Evolutionary conservation across 2,113 vertebrate species (phyloP), one percentile per base, ranked within the genome.

Genomic region (Puffinus mauretanicus): DNA sequence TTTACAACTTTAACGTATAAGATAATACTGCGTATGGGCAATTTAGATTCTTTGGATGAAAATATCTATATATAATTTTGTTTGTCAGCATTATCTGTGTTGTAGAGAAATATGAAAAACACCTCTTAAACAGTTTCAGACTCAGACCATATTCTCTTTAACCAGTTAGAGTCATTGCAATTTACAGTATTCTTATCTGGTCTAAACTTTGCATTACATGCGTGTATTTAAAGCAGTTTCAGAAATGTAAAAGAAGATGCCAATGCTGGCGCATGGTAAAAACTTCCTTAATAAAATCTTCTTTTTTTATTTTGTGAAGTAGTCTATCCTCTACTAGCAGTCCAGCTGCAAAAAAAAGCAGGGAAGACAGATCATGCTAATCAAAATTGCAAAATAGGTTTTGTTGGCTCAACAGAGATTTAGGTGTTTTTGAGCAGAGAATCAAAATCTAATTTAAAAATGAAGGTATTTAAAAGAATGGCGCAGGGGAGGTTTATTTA

Each of bases 391-490:
- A 85, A 96, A 97, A 88, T 87, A 77, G 70, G 78, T 91, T 27
- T 32, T 83, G 47, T 91, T 96, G 91, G 36, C 83, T 97, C 47
- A 88, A 82, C 29, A 94, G 83, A 93, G 46, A 60, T 93, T 91
- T 95, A 60, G 55, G 82, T 97, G 55, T 91, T 97, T 91, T 67
- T 86, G 82, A 94, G 25, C 27, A 92, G 88, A 97, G 94, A 96
- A 92, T 89, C 36, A 94, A 96, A 96, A 92, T 85, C 57, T 83
- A 82, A 89, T 97, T 96, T 95, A 65, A 80, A 95, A 97, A 94
- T 82, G 42, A 91, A 94, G 25, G 32, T 83, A 70, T 97, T 97
- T 93, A 83, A 95, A 95, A 98, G 42, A 88, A 44, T 40, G 26
- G 52, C 22, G 8, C 51, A 60, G 62, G n/a, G 27, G 29, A 82